A percentile compares a stretch with the other conserved stretches of the same genome.
Conservation (phyloP, 2,888 invertebrate species). For the Drosophila acutilabella region DNA sequence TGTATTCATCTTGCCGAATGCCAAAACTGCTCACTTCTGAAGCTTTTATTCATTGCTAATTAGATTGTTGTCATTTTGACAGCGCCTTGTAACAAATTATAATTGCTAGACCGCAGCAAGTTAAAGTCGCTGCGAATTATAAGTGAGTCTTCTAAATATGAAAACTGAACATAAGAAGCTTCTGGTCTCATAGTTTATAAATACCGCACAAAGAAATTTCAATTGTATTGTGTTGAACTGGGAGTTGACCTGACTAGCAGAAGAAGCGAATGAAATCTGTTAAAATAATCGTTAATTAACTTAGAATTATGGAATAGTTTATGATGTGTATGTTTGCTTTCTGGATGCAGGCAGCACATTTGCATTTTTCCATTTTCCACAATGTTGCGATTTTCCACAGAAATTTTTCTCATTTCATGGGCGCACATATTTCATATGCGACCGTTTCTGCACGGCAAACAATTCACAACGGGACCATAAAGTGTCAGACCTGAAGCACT, state of each 20-base stretch:
- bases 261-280: background rate
- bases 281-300: constrained; percentile 10
- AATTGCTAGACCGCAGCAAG: constrained; percentile 82
- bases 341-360: constrained; percentile 20
- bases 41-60: constrained; percentile 10
- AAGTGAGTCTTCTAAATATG: constrained; percentile 60
- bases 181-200: constrained; percentile 14
- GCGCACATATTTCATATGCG: constrained; percentile 75
- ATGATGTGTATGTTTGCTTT: constrained; percentile 15
- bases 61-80: constrained; percentile 53
- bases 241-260: background rate
- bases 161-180: constrained; percentile 30
- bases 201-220: constrained; percentile 15
- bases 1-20: background rate
- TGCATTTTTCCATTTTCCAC: constrained; percentile 83
- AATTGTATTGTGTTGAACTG: background rate
- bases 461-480: constrained; percentile 46
- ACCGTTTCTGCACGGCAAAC: constrained; percentile 25
- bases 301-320: constrained; percentile 21
- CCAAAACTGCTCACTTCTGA: background rate
- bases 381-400: constrained; percentile 84
- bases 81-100: constrained; percentile 68
- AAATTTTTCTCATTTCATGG: constrained; percentile 84
- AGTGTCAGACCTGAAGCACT: constrained; percentile 50
- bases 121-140: constrained; percentile 67